phyloP scores from a whole-genome alignment of 2,888 invertebrate species.

The Phanerotoma sp. region DNA sequence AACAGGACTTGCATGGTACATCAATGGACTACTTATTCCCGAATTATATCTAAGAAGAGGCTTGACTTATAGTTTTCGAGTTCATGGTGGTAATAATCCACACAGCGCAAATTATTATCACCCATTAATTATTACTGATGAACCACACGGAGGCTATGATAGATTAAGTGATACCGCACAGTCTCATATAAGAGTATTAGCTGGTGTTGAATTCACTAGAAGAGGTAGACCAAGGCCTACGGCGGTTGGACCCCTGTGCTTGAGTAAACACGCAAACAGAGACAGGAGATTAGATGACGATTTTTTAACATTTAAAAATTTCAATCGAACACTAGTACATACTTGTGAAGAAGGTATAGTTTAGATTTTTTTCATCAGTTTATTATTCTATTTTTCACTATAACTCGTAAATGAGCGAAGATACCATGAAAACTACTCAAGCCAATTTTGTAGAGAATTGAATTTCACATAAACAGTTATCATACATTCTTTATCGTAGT shows the following conservation, averaged over 20 bases:
- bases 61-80: constrained; percentile 78
- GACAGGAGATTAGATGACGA: constrained; percentile 80
- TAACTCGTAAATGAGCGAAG: no score
- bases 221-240: constrained; percentile 78
- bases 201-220: constrained; percentile 80
- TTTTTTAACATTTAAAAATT: constrained; percentile 78
- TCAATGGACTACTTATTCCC: constrained; percentile 86
- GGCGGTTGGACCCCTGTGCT: constrained; percentile 79
- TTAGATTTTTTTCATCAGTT: no score
- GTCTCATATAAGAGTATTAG: constrained; percentile 71
- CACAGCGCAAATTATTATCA: constrained; percentile 84
- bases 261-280: constrained; percentile 67
- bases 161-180: constrained; percentile 71
- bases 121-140: constrained; percentile 85
- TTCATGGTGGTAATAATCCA: constrained; percentile 85
- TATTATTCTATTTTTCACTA: no score
- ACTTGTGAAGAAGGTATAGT: constrained; percentile 65
- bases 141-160: constrained; percentile 81
- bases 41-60: constrained; percentile 86
- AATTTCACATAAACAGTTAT: no score
- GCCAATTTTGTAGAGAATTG: no score
- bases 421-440: no score
- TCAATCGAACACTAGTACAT: constrained; percentile 74
- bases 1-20: constrained; percentile 84
- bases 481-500: no score